Base-by-base conservation (phyloP, 2,113 vertebrate genomes). In the Rhinoderma darwinii region DNA sequence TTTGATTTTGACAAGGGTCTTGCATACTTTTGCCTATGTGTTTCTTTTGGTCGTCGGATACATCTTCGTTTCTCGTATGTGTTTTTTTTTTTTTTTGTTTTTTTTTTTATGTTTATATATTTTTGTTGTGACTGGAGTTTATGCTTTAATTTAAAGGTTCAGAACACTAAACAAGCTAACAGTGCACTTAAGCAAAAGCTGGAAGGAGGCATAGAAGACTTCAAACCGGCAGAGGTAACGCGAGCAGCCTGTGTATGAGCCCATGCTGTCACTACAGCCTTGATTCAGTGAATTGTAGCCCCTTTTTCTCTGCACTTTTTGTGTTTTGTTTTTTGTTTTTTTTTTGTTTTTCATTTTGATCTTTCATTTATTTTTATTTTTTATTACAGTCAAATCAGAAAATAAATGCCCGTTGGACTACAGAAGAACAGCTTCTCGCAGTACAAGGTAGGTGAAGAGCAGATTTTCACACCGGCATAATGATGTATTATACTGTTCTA, bases 141-240 rank as follows among this genome's bases (percentile, higher is more conserved):
- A 12, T 81, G 50, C 20, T 63, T 77, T 25, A 12, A 37, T 68
- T 72, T 72, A 27, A 30, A 99, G 98, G 98, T 99, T 91, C 98
- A 99, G 93, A 99, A 99, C 90, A 96, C 98, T 91, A 99, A 99
- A 91, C 98, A 99, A 95, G 94, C 97, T 91, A 99, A 99, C 96
- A 98, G 98, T 91, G 96, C 96, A 84, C 95, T 99, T 90, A 99
- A 99, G 92, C 97, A 97, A 94, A 94, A 95, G 95, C 92, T 98
- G 95, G 98, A 99, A 91, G 92, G 94, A 83, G 97, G 98, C 84
- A 96, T 99, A 81, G 96, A 97, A 90, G 97, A 98, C 88, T 95
- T 96, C 93, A 93, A 95, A 91, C 96, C 97, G 89, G 94, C 97
- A 63, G 98, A 99, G 97, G 98, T 99, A 95, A 94, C 90, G 88